phyloP scores from a whole-genome alignment of 2,113 vertebrate species.

The Dipodomys merriami region DNA sequence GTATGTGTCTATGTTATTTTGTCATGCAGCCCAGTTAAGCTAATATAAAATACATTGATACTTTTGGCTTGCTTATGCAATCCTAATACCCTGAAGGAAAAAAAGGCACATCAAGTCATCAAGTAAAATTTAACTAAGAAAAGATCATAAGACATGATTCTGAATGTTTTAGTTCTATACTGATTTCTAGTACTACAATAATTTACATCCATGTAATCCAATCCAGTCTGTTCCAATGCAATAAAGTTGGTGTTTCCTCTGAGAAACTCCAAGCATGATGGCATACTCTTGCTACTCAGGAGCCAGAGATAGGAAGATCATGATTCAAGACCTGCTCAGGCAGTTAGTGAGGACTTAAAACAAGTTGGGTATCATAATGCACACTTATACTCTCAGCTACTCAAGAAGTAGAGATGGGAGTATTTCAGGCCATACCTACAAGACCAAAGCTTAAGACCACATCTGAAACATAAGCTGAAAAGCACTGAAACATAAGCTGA shows the following conservation, averaged over 20 bases:
- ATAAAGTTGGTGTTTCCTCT: constrained; percentile 1
- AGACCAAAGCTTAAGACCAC: too few species aligned
- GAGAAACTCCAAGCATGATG: background rate
- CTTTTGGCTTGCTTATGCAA: constrained; percentile 26
- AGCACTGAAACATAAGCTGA: too few species aligned
- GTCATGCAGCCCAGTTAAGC: background rate
- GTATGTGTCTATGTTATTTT: background rate
- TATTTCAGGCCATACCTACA: too few species aligned
- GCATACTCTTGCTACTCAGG: too few species aligned
- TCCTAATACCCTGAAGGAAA: background rate
- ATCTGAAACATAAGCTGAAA: too few species aligned
- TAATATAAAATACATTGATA: background rate
- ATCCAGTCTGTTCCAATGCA: background rate
- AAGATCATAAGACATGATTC: background rate
- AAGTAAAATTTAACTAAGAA: constrained; percentile 7
- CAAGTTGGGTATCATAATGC: too few species aligned
- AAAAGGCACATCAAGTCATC: constrained; percentile 5
- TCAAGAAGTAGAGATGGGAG: too few species aligned
- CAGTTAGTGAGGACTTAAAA: too few species aligned
- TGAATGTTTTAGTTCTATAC: constrained; percentile 21
- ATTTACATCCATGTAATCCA: background rate
- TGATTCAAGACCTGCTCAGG: too few species aligned
- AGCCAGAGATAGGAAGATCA: too few species aligned
- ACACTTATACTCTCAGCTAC: too few species aligned
- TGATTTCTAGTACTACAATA: background rate